Evolutionary conservation across 2,888 invertebrate genomes (phyloP), one percentile per base, ranked within the genome.

Genomic region (Lithophane ornitopus): DNA sequence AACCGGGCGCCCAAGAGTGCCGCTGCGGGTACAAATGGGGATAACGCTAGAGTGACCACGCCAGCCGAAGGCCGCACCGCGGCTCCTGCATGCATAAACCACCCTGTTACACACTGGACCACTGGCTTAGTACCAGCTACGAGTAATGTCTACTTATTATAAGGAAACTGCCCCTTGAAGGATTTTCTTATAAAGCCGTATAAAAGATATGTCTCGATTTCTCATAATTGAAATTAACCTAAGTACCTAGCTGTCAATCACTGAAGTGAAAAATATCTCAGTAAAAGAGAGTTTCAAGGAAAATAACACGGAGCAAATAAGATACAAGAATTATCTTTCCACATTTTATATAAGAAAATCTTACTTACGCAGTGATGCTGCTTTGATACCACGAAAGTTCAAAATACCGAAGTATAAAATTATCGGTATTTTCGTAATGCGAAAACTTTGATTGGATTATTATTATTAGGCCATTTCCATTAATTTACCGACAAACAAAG

Each of bases 1-100:
- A 98, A 98, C 96, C 98, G 97, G 94, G 98, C 98, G 94, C 98
- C 98, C 97, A 98, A 97, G 93, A 98, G 97, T 96, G 98, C 98
- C 97, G 98, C 98, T 98, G 98, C 97, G 96, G 97, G 97, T 95
- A 97, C 96, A 97, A 97, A 97, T 96, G 96, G 97, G 95, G 97
- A 97, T 96, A 97, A 96, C 96, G 97, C 97, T 96, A 97, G 96
- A 96, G 97, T 97, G 96, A 96, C 97, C 95, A 97, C 97, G 93
- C 97, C 97, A 93, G 96, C 96, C 92, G 97, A 97, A 92, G 97
- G 97, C 96, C 96, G 96, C 96, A 96, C 96, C 95, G 96, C 96
- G 96, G 96, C 96, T 95, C 96, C 96, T 96, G 96, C 92, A 94
- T 94, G 95, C 94, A 95, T 89, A 96, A 96, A 96, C 96, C 95